These are phyloP conservation scores for Molossus molossus DNA, from an alignment of 2,797 vertebrate genomes.

Conservation along the genomic window DNA sequence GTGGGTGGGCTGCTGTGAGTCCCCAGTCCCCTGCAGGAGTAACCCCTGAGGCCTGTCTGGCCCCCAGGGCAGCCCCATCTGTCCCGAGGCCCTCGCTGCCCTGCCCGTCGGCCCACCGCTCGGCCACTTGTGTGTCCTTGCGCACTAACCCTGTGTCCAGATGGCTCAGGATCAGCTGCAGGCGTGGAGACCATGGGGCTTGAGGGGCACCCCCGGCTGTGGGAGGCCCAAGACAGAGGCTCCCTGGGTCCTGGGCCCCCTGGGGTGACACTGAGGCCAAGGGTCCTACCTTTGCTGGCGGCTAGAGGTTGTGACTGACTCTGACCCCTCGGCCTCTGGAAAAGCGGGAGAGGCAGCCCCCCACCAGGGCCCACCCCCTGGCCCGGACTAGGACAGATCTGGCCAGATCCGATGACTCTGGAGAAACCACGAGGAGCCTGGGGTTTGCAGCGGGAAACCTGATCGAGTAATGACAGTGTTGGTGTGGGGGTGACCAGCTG, in stretches of 20 bases:
- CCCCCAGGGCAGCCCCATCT: background rate
- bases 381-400: conserved; percentile 58
- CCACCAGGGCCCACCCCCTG: background rate
- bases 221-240: background rate
- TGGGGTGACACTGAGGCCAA: too few species aligned
- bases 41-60: too few species aligned
- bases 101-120: too few species aligned
- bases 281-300: background rate
- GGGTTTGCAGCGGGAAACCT: conserved; percentile 78
- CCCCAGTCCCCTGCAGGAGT: fast-evolving
- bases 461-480: conserved; percentile 81
- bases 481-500: background rate
- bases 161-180: background rate
- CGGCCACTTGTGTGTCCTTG: fast-evolving
- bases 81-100: background rate
- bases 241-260: background rate
- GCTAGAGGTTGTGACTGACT: background rate
- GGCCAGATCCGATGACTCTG: conserved; percentile 66
- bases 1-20: background rate
- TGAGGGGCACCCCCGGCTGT: background rate
- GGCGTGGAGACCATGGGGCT: background rate
- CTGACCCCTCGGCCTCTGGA: background rate
- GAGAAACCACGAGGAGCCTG: conserved; percentile 78
- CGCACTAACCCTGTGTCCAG: background rate
- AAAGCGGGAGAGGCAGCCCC: background rate